Percentiles rank a stretch among this genome's conserved stretches.
phyloP scores from a whole-genome alignment of 2,797 vertebrate species.

The Anguilla marmorata region DNA sequence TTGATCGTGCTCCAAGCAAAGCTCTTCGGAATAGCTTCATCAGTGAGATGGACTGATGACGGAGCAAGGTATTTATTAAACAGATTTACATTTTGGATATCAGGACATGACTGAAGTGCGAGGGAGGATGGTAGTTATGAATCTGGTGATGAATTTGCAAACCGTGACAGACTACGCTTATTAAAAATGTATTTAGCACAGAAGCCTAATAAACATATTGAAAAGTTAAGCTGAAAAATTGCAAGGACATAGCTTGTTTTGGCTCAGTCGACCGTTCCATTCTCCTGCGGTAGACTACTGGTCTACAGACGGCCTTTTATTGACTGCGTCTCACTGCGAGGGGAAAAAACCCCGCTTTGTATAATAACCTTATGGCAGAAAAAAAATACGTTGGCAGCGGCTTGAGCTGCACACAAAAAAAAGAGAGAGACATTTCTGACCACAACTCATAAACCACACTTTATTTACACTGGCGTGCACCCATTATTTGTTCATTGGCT shows the following conservation, averaged over 20 bases:
- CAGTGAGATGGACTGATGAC: background rate
- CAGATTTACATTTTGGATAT: background rate
- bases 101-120: background rate
- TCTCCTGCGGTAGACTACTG: constrained; percentile 74
- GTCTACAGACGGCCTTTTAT: constrained; percentile 82
- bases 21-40: background rate
- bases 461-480: constrained; percentile 93
- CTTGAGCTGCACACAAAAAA: constrained; percentile 88
- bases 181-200: constrained; percentile 60
- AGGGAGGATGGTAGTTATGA: background rate
- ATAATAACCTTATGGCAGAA: constrained; percentile 87
- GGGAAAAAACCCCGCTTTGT: constrained; percentile 83
- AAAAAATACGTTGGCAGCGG: constrained; percentile 80
- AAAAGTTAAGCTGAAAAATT: constrained; percentile 69
- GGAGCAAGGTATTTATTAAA: background rate
- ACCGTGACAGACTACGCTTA: constrained; percentile 47
- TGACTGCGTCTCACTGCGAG: constrained; percentile 83
- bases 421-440: constrained; percentile 94
- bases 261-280: constrained; percentile 70
- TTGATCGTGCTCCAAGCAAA: constrained; percentile 5
- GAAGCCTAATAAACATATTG: constrained; percentile 66
- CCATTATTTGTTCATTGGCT: constrained; percentile 97
- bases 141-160: constrained; percentile 61
- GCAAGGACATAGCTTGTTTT: constrained; percentile 73
- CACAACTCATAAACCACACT: constrained; percentile 92